phyloP scores from a whole-genome alignment of 2,113 vertebrate genomes.

The Phyllostomus discolor region DNA sequence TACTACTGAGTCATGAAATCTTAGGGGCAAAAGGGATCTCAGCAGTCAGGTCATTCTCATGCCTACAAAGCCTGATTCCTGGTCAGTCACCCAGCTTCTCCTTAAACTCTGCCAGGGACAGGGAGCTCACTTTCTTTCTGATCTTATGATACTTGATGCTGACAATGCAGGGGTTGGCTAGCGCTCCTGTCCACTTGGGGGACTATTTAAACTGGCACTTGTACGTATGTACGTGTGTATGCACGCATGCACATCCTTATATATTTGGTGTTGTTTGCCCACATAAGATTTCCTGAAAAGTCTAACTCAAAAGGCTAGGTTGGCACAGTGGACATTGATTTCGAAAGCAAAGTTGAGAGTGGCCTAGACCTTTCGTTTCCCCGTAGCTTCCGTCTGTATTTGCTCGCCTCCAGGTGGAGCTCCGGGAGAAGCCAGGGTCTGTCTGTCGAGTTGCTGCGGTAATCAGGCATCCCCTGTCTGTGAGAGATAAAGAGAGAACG shows the following conservation, averaged over 20 bases:
- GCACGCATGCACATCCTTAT: neutral
- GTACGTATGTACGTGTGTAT: neutral
- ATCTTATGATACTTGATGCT: neutral
- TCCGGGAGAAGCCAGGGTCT: neutral
- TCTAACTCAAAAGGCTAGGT: neutral
- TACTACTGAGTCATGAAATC: neutral
- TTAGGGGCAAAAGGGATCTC: neutral
- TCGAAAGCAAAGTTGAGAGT: neutral
- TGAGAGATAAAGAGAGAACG: neutral
- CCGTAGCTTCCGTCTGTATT: neutral
- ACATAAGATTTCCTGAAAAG: neutral
- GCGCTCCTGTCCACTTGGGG: too few relatives aligned
- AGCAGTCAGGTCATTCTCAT: neutral
- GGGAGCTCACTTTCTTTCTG: neutral
- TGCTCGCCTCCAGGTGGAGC: neutral
- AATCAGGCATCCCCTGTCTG: neutral
- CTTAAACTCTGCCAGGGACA: neutral
- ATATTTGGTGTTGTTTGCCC: constrained; percentile 7
- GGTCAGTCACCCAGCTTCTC: neutral
- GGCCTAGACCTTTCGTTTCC: neutral
- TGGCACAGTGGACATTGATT: neutral
- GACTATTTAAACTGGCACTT: neutral
- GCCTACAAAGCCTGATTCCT: neutral
- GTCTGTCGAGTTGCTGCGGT: neutral
- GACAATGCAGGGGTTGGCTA: neutral